Evolutionary conservation across 2,797 vertebrate species (phyloP).

Genomic region (Rhodeus uyekii): DNA sequence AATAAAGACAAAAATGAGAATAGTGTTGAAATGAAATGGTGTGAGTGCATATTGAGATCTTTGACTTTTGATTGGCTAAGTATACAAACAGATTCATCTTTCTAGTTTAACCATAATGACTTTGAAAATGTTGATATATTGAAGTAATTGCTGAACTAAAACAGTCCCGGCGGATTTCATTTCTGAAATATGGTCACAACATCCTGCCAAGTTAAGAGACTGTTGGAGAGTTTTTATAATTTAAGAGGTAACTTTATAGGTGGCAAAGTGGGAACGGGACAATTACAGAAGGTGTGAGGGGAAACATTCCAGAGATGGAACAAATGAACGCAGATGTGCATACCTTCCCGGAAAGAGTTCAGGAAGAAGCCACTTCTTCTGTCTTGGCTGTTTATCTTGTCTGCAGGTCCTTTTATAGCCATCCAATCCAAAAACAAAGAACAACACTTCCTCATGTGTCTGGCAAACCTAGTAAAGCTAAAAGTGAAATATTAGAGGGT

Average conservation of each 20-base stretch:
- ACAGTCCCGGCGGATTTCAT: background rate
- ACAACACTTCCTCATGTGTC: background rate
- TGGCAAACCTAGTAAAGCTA: background rate
- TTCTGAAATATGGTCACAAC: background rate
- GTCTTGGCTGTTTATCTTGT: constrained; percentile 21
- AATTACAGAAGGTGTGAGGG: background rate
- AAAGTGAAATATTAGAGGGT: constrained; percentile 12
- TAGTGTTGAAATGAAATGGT: background rate
- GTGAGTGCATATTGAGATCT: background rate
- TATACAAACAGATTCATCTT: background rate
- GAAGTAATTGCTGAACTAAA: background rate
- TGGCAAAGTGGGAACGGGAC: constrained; percentile 4
- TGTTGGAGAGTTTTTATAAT: background rate
- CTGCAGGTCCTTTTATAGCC: background rate
- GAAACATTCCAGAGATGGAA: constrained; percentile 24
- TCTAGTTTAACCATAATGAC: background rate
- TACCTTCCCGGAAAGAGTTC: constrained; percentile 9
- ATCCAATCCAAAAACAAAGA: constrained; percentile 10
- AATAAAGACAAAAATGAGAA: background rate
- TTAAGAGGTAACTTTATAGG: constrained; percentile 13
- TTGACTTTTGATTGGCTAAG: background rate
- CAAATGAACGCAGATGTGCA: constrained; percentile 24
- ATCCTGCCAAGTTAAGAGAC: background rate
- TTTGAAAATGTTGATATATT: background rate
- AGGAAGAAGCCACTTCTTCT: constrained; percentile 11